Evolutionary conservation across 1,140 invertebrate genomes (phyloP), one percentile per base, ranked within the genome.

Genomic region (Sarcophaga bullata): DNA sequence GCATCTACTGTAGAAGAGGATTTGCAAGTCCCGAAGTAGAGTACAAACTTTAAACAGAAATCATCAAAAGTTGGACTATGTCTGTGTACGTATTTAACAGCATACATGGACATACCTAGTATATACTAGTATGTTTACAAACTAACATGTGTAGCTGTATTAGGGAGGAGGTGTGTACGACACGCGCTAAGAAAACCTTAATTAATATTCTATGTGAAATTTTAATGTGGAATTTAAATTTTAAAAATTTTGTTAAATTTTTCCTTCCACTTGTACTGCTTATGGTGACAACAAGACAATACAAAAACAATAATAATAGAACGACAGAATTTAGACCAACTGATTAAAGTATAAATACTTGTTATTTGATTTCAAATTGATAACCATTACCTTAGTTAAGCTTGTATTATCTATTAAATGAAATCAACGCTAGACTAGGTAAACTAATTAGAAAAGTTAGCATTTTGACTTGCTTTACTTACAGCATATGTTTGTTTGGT

Each of bases 341-440:
- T 58, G 54, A 58, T 58, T 58, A 58, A 58, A 58, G 7, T 58
- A 58, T 81, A 75, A 37, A 37, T 37, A 37, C 25, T 37, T 37
- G 4, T 37, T 37, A 3, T 86, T 88, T 10, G 87, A 58, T 11
- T 58, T n/a, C 13, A 15, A 58, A 58, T 58, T 13, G 54, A 58
- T 58, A 58, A 58, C 54, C 54, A 58, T 58, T 58, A 58, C 54
- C 54, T 58, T 7, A 58, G 54, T 58, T 58, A 58, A 58, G 54
- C n/a, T 58, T n/a, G n/a, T 13, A 58, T 58, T 58, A 58, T 58
- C 54, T n/a, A 58, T 58, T 37, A 37, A 37, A 37, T 37, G 25
- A 1, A 37, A 37, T 37, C 25, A 37, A 37, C 25, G 4, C 25
- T 37, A 37, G 25, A 37, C 25, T n/a, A n/a, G 25, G 25, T 4